phyloP scores from a whole-genome alignment of 2,888 invertebrate species.

The Cephus runcator region DNA sequence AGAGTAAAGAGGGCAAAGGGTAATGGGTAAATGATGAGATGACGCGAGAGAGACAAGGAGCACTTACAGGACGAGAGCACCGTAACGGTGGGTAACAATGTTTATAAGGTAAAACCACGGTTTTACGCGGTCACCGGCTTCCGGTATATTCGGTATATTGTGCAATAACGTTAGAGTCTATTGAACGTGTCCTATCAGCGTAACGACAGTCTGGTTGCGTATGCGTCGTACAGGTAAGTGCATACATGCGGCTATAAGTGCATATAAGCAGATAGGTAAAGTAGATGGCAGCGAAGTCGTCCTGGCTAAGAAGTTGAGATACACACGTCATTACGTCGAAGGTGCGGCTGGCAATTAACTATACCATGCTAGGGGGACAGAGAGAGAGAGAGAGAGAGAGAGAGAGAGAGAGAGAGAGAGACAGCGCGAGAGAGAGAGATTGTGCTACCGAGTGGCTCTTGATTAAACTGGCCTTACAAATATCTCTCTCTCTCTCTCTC shows the following conservation, averaged over 20 bases:
- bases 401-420: not conserved
- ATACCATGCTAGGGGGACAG: not conserved
- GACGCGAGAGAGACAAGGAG: not conserved
- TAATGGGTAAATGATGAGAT: not conserved
- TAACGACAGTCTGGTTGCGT: not conserved
- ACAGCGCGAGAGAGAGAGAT: not conserved
- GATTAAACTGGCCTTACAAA: conserved; percentile 35
- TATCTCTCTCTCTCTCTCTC: conserved; percentile 9
- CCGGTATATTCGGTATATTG: not conserved
- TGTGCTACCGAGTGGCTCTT: conserved; percentile 22
- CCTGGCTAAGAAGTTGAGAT: conserved; percentile 19
- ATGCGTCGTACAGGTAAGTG: not conserved
- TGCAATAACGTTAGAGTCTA: not conserved
- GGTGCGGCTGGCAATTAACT: conserved; percentile 36
- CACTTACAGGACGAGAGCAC: not conserved
- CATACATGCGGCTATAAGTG: not conserved
- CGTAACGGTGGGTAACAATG: not conserved
- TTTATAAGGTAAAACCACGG: not conserved
- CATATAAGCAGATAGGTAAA: not conserved
- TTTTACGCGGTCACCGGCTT: not conserved
- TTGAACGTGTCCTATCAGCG: not conserved
- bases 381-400: not conserved
- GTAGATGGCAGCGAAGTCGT: not conserved
- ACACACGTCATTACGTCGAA: conserved; percentile 32
- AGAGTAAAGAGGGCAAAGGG: conserved; percentile 1